phyloP scores from a whole-genome alignment of 2,113 vertebrate species.

The Erythrolamprus reginae region DNA sequence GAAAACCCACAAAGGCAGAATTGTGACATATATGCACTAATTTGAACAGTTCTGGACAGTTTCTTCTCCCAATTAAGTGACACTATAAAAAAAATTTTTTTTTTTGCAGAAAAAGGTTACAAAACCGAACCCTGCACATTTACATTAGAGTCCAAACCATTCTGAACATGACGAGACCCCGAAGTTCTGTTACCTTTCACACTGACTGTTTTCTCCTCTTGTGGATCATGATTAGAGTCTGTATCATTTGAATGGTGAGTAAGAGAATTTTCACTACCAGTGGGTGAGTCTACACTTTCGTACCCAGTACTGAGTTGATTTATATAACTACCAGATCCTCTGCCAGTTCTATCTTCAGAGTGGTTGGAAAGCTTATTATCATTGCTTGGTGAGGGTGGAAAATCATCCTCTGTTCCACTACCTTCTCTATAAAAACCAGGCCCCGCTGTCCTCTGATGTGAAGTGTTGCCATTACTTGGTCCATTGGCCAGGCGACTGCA shows the following conservation, averaged over 20 bases:
- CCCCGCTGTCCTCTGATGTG: slow-evolving; percentile 83
- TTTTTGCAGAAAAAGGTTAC: slow-evolving; percentile 72
- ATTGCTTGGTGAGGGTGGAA: slow-evolving; percentile 84
- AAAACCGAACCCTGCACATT: slow-evolving; percentile 81
- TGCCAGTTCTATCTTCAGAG: slow-evolving; percentile 89
- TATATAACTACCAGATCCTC: slow-evolving; percentile 82
- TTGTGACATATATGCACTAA: slow-evolving; percentile 77
- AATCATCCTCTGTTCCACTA: slow-evolving; percentile 88
- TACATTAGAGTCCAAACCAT: slow-evolving; percentile 91
- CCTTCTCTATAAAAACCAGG: slow-evolving; percentile 91
- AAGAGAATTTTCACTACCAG: slow-evolving; percentile 96
- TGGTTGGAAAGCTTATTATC: slow-evolving; percentile 93
- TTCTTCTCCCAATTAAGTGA: slow-evolving; percentile 80
- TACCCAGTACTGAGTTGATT: slow-evolving; percentile 95
- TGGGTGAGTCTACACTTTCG: slow-evolving; percentile 99
- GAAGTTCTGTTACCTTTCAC: slow-evolving; percentile 96
- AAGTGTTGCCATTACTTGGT: slow-evolving; percentile 89
- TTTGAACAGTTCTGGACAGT: slow-evolving; percentile 72
- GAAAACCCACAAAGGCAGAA: slow-evolving; percentile 75
- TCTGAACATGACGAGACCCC: slow-evolving; percentile 91
- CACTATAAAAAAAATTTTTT: slow-evolving; percentile 77
- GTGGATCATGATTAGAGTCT: slow-evolving; percentile 96
- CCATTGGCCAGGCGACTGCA: slow-evolving; percentile 92
- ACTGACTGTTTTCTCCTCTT: slow-evolving; percentile 88
- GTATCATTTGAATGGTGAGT: slow-evolving; percentile 98